Conservation (phyloP, 2,888 invertebrate species). For the Notocelia uddmanniana region DNA sequence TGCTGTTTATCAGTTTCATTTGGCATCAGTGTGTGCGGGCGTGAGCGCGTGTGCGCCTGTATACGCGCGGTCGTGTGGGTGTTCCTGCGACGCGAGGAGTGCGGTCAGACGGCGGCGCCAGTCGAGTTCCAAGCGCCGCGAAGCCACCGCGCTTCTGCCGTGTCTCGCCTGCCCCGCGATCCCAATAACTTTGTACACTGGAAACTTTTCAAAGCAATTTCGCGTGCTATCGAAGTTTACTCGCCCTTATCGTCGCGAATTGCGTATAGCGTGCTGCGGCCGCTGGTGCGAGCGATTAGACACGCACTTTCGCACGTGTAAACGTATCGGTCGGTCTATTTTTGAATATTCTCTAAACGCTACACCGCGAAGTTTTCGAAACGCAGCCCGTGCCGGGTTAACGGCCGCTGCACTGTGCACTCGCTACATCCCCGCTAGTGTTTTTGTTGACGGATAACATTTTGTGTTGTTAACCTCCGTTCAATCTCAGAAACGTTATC, state of each 20-base stretch:
- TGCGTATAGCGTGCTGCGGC: constrained; percentile 62
- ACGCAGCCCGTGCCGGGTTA: constrained; percentile 82
- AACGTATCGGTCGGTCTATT: constrained; percentile 79
- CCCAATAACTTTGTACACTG: constrained; percentile 81
- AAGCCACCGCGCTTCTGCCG: constrained; percentile 74
- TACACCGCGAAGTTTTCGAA: constrained; percentile 83
- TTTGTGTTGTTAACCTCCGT: constrained; percentile 79
- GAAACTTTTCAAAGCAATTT: constrained; percentile 82
- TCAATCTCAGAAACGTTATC: constrained; percentile 77
- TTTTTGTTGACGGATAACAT: constrained; percentile 82
- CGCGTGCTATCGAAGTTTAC: constrained; percentile 64
- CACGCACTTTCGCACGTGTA: constrained; percentile 70
- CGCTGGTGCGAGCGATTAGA: constrained; percentile 62
- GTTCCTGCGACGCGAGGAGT: constrained; percentile 67
- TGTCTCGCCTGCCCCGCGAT: constrained; percentile 76
- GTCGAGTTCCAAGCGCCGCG: constrained; percentile 78
- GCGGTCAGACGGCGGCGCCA: constrained; percentile 69
- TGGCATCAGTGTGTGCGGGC: constrained; percentile 60
- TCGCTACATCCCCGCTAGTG: constrained; percentile 79
- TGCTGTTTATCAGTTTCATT: constrained; percentile 78
- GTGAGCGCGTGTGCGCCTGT: constrained; percentile 56
- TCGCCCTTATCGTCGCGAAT: constrained; percentile 63
- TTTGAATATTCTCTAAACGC: constrained; percentile 85
- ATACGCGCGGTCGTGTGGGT: constrained; percentile 66
- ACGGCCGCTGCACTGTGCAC: constrained; percentile 81